phyloP scores from a whole-genome alignment of 2,113 vertebrate species.

The Porphyrio hochstetteri region DNA sequence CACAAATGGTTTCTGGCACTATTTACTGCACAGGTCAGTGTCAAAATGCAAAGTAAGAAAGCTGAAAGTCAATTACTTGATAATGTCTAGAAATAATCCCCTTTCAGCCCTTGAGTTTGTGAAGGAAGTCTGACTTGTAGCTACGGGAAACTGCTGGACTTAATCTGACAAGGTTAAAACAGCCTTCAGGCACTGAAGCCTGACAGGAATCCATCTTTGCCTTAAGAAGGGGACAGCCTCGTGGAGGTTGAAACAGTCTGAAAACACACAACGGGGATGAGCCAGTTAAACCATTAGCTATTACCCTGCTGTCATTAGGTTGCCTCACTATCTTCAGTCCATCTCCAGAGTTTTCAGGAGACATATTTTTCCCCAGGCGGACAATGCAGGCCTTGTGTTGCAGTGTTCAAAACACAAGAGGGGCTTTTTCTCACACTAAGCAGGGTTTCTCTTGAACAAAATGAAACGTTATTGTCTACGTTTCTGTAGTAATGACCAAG shows the following conservation, averaged over 20 bases:
- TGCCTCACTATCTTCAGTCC: not conserved
- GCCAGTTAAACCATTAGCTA: not conserved
- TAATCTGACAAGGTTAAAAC: not conserved
- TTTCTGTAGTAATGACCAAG: not conserved
- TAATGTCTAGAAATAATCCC: not conserved
- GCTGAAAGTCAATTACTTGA: not conserved
- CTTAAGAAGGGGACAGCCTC: not conserved
- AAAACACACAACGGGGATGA: not conserved
- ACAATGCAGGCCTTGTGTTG: not conserved
- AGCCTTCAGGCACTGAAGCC: not conserved
- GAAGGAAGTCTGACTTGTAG: not conserved
- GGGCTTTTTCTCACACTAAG: not conserved
- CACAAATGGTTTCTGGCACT: not conserved
- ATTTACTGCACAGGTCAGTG: not conserved
- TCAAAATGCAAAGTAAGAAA: not conserved
- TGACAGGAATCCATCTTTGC: not conserved
- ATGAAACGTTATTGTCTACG: not conserved
- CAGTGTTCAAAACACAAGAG: not conserved
- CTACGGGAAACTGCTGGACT: not conserved
- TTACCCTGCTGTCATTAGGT: not conserved
- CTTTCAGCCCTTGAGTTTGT: not conserved
- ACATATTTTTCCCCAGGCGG: not conserved
- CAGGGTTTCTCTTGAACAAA: not conserved
- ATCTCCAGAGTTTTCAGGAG: not conserved
- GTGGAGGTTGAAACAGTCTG: not conserved